phyloP scores from a whole-genome alignment of 2,888 invertebrate genomes.

The Isotomurus palustris region DNA sequence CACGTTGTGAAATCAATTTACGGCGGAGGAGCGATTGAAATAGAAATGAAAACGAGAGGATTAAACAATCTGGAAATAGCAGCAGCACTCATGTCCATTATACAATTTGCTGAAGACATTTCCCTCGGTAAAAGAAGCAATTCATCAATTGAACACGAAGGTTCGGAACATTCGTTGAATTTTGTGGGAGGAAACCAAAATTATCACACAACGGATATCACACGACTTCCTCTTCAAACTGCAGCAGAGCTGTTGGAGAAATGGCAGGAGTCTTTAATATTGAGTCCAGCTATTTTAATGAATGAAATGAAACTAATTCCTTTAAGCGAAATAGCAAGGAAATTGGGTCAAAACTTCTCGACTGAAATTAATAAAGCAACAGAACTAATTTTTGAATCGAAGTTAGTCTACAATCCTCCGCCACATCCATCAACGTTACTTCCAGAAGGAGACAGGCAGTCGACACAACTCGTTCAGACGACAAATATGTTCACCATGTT shows the following conservation, averaged over 20 bases:
- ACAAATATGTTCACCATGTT: not conserved
- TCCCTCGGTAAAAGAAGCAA: not conserved
- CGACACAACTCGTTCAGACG: not conserved
- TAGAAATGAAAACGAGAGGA: not conserved
- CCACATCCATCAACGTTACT: not conserved
- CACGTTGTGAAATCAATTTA: constrained; percentile 16
- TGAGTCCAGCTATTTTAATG: constrained; percentile 13
- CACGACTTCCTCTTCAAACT: constrained; percentile 10
- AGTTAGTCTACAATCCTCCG: constrained; percentile 8
- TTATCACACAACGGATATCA: constrained; percentile 20
- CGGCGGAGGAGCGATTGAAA: constrained; percentile 13
- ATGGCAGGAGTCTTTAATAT: constrained; percentile 27
- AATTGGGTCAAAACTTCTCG: constrained; percentile 17
- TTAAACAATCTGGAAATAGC: not conserved
- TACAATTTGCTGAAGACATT: constrained; percentile 6
- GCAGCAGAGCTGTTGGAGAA: constrained; percentile 17
- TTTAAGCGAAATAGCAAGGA: constrained; percentile 22
- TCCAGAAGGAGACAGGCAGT: not conserved
- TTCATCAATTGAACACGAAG: not conserved
- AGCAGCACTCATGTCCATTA: not conserved
- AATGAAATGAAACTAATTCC: constrained; percentile 24
- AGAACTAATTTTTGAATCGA: constrained; percentile 10
- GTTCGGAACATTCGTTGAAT: constrained; percentile 2
- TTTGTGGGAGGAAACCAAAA: constrained; percentile 24
- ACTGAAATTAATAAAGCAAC: constrained; percentile 23